Conservation (phyloP, 2,797 vertebrate species). For the Chelonia mydas region DNA sequence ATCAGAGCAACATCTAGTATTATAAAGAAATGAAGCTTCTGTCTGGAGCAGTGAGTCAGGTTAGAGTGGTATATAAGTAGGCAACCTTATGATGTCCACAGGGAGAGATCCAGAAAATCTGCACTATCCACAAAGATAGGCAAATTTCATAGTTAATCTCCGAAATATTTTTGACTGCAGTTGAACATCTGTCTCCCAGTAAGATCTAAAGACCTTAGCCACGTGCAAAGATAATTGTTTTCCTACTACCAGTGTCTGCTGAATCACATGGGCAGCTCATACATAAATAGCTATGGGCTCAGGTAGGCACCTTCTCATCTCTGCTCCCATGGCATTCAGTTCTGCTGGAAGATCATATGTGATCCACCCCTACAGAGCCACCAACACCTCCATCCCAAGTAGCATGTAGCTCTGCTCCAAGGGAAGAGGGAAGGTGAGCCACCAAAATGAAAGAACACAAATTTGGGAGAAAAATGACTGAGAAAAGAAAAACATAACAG, state of each 20-base stretch:
- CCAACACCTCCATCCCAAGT: not conserved
- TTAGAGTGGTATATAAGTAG: not conserved
- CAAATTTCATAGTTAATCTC: constrained; percentile 49
- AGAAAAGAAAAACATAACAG: not conserved
- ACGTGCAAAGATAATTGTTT: constrained; percentile 61
- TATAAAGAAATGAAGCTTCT: constrained; percentile 4
- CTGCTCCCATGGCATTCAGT: not conserved
- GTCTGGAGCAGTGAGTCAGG: not conserved
- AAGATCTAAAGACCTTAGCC: constrained; percentile 34
- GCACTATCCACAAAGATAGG: not conserved
- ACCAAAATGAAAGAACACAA: not conserved
- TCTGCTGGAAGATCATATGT: not conserved
- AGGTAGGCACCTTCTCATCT: not conserved
- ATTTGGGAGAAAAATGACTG: not conserved
- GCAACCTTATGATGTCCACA: not conserved
- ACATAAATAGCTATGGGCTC: constrained; percentile 45
- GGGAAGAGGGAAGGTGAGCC: not conserved
- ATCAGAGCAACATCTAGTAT: constrained; percentile 23
- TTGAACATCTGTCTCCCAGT: constrained; percentile 52
- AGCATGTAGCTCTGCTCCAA: not conserved
- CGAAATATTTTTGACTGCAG: constrained; percentile 38
- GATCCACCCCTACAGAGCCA: not conserved
- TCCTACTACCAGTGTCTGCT: constrained; percentile 54
- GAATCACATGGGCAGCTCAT: constrained; percentile 42
- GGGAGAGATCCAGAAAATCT: not conserved